Base-by-base conservation (phyloP, 2,888 invertebrate genomes). In the Eupithecia abbreviata region DNA sequence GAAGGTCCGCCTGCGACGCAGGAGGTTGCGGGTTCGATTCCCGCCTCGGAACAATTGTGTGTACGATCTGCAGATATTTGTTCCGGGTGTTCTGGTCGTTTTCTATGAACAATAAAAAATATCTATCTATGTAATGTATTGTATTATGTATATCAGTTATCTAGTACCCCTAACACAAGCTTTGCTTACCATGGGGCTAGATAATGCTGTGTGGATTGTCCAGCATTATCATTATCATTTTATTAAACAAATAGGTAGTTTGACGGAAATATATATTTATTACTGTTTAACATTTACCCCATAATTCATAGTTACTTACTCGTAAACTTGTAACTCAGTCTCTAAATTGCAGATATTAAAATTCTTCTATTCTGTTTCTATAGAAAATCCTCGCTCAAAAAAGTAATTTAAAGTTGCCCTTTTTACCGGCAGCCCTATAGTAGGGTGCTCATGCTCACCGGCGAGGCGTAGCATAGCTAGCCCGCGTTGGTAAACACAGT, bases 401-500 rank as follows among this genome's bases (percentile, higher is more conserved):
- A 68, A 68, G 30, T 73, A 67, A 73, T 73, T 73, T 71, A 75
- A 72, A 66, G 58, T 82, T 78, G 75, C 77, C 75, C 69, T 47
- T 47, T 67, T 81, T 78, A 73, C 71, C 78, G 81, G 79, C 84
- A 86, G 76, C 86, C 88, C 88, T 88, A 84, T 80, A 85, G 87
- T 86, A 86, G 87, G 87, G 87, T 88, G 90, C 90, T 88, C 87
- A 88, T 88, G 90, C 90, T 88, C 87, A 88, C 87, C 58, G 51
- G 47, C 51, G 51, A 7, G 55, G 18, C 55, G 55, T 51, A 84
- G 85, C 85, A 84, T 84, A 85, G 87, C 84, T 77, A 79, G 84
- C 85, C 81, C 75, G 83, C 86, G 87, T 88, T 87, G 84, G 90
- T 88, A 90, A 89, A 90, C 91, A 91, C 91, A 92, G 90, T 92